These are phyloP conservation scores for Drosophila emarginata DNA, from an alignment of 2,888 invertebrate species.

Conservation along the genomic window DNA sequence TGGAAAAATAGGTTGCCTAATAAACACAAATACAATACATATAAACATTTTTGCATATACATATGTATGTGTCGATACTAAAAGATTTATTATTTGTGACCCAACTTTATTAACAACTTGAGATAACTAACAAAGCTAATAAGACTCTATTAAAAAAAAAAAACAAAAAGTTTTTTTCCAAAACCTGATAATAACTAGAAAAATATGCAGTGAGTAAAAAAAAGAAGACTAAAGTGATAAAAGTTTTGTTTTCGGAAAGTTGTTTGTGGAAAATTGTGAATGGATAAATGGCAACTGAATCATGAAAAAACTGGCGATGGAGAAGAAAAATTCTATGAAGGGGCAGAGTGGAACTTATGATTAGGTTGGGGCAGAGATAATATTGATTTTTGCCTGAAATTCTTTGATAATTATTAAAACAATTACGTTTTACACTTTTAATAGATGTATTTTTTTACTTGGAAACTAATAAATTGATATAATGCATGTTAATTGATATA, in stretches of 20 bases:
- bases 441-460: too few species aligned
- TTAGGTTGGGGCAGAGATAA: conserved; percentile 6
- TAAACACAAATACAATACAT: neutral
- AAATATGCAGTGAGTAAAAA: too few species aligned
- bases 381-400: neutral
- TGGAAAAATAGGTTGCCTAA: neutral
- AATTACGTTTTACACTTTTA: too few species aligned
- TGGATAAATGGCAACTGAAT: conserved; percentile 28
- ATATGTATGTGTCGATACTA: neutral
- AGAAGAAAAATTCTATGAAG: neutral
- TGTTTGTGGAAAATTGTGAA: conserved; percentile 34
- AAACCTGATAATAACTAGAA: conserved; percentile 45
- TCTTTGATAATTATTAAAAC: too few species aligned
- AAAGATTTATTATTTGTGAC: conserved; percentile 10
- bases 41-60: neutral
- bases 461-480: too few species aligned
- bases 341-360: conserved; percentile 7
- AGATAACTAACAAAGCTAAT: conserved; percentile 66
- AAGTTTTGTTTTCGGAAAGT: conserved; percentile 40
- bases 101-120: conserved; percentile 68
- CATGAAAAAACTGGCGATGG: neutral
- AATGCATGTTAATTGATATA: too few species aligned
- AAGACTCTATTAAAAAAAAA: conserved; percentile 43
- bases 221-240: too few species aligned
- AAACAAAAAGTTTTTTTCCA: conserved; percentile 47